Conservation (phyloP, 1,140 invertebrate genomes). For the Homalodisca vitripennis region DNA sequence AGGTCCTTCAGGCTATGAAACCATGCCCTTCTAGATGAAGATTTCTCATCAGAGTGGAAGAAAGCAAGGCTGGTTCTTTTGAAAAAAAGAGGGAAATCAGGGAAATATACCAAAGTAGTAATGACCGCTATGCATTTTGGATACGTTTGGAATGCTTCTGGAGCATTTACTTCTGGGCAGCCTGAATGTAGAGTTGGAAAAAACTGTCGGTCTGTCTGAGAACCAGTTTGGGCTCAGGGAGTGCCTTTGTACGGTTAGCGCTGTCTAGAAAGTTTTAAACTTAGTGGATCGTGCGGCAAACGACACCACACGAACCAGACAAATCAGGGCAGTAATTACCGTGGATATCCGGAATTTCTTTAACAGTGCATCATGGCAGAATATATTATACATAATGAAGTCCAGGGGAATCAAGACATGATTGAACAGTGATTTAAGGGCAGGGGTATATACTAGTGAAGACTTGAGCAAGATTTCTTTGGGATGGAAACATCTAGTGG, state of each 20-base stretch:
- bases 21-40: neutral
- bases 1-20: neutral
- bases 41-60: neutral
- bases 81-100: neutral
- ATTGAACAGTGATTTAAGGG: neutral
- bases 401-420: neutral
- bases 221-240: neutral
- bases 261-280: neutral
- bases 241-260: neutral
- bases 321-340: neutral
- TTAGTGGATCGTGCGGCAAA: neutral
- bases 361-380: slow-evolving; percentile 8
- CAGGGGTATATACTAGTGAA: neutral
- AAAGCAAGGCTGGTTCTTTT: neutral
- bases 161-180: neutral
- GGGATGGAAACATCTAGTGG: neutral
- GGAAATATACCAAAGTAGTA: too few relatives aligned
- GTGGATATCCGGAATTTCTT: neutral
- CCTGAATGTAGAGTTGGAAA: neutral
- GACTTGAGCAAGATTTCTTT: neutral
- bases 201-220: neutral
- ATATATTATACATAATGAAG: neutral
- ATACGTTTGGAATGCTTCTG: neutral
- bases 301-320: neutral
- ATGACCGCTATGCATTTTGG: too few relatives aligned